Evolutionary conservation across 2,113 vertebrate genomes (phyloP).

Genomic region (Strix aluco): DNA sequence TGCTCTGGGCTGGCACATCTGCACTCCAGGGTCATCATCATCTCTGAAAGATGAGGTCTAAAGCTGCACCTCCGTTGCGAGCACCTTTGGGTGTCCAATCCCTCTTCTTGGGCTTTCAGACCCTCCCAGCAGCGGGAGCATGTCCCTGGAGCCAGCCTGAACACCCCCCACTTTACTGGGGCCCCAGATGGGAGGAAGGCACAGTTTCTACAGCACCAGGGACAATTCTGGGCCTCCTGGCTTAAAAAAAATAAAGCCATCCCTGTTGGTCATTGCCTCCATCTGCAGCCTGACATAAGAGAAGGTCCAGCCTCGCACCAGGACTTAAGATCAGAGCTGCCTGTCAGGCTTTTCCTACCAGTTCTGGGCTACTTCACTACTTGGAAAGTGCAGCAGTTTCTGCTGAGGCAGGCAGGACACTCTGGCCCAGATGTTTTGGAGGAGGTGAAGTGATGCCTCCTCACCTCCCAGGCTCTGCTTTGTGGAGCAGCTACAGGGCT

Average conservation of each 20-base stretch:
- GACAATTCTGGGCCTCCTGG: neutral
- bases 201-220: neutral
- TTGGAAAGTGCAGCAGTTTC: neutral
- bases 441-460: neutral
- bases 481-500: neutral
- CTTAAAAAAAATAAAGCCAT: neutral
- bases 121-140: accelerated
- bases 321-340: neutral
- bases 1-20: neutral
- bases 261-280: neutral
- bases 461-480: neutral
- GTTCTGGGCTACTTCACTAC: neutral
- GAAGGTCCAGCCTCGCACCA: neutral
- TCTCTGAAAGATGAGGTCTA: neutral
- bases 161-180: accelerated
- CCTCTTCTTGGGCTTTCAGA: neutral
- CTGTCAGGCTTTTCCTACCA: too few species aligned
- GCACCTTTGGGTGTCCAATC: too few species aligned
- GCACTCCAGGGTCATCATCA: neutral
- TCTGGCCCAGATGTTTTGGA: neutral
- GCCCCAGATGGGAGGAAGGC: neutral
- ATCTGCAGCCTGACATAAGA: neutral
- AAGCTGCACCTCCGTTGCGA: neutral
- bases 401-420: neutral
- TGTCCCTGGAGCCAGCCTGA: neutral